These are phyloP conservation scores for Masticophis lateralis DNA, from an alignment of 2,797 vertebrate genomes.

Conservation along the genomic window DNA sequence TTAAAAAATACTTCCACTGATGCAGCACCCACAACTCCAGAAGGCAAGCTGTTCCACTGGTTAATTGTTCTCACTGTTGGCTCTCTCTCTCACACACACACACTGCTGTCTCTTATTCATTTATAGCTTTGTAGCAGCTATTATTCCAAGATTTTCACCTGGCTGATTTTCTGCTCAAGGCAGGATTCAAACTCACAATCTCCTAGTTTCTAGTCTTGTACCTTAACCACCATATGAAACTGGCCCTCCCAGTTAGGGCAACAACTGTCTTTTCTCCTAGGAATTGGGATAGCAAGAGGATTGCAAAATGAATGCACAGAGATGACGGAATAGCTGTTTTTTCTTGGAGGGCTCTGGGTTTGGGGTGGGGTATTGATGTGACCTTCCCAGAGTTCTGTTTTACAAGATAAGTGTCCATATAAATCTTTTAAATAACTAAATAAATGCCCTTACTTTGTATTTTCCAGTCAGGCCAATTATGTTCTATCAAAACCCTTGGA, in stretches of 20 bases:
- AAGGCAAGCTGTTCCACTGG: no score
- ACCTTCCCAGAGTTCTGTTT: neutral
- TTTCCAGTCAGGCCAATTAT: constrained; percentile 60
- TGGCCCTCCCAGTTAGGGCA: neutral
- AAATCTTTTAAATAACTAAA: constrained; percentile 1
- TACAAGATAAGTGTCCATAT: neutral
- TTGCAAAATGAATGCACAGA: neutral
- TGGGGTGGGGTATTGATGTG: neutral
- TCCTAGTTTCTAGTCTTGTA: neutral
- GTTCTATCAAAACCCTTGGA: constrained; percentile 48
- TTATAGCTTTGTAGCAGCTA: neutral
- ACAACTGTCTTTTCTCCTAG: neutral
- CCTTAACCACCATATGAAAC: neutral
- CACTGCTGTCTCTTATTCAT: neutral
- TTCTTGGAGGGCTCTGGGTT: constrained; percentile 10
- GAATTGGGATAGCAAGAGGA: neutral
- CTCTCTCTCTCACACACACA: neutral
- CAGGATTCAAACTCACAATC: neutral
- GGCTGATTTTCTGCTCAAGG: neutral
- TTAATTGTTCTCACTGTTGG: no score
- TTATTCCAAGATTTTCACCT: neutral
- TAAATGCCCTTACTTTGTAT: constrained; percentile 50
- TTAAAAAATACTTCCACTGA: neutral
- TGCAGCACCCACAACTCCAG: neutral
- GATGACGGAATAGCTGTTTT: neutral